Evolutionary conservation across 2,888 invertebrate species (phyloP).

Genomic region (Monoplex corrugatus): DNA sequence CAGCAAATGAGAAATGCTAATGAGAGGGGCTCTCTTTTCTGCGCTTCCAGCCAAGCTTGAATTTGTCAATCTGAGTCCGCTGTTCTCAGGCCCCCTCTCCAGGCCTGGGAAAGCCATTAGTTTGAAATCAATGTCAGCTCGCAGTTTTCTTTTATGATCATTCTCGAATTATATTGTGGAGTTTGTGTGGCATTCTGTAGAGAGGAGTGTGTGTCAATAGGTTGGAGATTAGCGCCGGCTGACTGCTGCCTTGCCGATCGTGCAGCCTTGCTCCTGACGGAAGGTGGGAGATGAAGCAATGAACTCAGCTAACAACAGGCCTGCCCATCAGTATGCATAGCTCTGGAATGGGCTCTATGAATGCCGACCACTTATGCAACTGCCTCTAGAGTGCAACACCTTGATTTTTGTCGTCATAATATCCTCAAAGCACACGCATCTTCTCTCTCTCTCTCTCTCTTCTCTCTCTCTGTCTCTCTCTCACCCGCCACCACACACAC

Average conservation of each 20-base stretch:
- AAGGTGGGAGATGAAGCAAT: background rate
- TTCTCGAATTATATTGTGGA: conserved; percentile 14
- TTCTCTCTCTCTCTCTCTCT: background rate
- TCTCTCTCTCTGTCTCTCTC: background rate
- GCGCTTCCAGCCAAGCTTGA: conserved; percentile 27
- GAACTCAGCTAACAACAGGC: background rate
- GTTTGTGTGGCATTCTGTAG: background rate
- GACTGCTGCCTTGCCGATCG: background rate
- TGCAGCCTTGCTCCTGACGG: background rate
- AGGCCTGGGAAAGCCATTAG: conserved; percentile 18
- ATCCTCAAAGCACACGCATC: background rate
- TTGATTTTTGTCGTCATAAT: background rate
- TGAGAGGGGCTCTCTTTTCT: background rate
- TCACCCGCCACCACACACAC: background rate
- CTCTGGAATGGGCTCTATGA: background rate
- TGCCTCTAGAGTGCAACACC: background rate
- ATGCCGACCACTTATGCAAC: background rate
- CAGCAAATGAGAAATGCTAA: conserved; percentile 39
- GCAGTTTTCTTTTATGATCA: conserved; percentile 20
- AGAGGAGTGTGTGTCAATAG: background rate
- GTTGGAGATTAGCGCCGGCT: background rate
- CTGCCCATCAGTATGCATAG: background rate
- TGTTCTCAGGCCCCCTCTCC: background rate
- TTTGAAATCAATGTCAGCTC: conserved; percentile 14
- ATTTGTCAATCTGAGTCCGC: conserved; percentile 27